Base-by-base conservation (phyloP, 2,113 vertebrate genomes). In the Menura novaehollandiae region DNA sequence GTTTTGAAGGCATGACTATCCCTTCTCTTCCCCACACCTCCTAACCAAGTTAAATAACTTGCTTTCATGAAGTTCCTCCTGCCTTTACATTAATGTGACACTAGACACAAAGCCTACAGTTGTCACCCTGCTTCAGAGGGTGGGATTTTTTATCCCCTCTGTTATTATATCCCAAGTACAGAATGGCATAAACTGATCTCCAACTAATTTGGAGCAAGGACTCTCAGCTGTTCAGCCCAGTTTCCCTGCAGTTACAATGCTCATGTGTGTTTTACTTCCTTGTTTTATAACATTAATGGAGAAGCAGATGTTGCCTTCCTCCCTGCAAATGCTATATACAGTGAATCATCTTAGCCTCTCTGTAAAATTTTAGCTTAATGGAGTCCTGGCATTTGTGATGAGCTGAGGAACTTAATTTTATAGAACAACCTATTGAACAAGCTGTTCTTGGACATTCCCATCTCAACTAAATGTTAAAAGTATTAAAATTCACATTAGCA, bases 381-480 rank as follows among this genome's bases (percentile, higher is more conserved):
- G 98, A 98, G 98, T 98, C 98, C 98, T 98, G 98, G 98, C 98
- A 98, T 98, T 98, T 98, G 97, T 98, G 98, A 98, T 98, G 98
- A 98, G 98, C 98, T 24, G 95, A 97, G 97, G 96, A 98, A 98
- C 98, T 98, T 98, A 98, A 98, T 98, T 98, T 98, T 98, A 98
- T 98, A 98, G 98, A 98, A 98, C 98, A 98, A 98, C 98, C 98
- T 98, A 98, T 98, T 98, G 98, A 98, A 98, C 98, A 98, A 98
- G 98, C 98, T 98, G 98, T 98, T 98, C 98, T 98, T 98, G 98
- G 98, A 98, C 98, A 98, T 98, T 98, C 98, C 97, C 97, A 98
- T 98, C 98, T 98, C 98, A 97, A 98, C 98, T 98, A 98, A 98
- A 98, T 98, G 98, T 98, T 98, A 98, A 98, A 98, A 98, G 98